Conservation (phyloP, 2,888 invertebrate species). For the Aphidius colemani region DNA sequence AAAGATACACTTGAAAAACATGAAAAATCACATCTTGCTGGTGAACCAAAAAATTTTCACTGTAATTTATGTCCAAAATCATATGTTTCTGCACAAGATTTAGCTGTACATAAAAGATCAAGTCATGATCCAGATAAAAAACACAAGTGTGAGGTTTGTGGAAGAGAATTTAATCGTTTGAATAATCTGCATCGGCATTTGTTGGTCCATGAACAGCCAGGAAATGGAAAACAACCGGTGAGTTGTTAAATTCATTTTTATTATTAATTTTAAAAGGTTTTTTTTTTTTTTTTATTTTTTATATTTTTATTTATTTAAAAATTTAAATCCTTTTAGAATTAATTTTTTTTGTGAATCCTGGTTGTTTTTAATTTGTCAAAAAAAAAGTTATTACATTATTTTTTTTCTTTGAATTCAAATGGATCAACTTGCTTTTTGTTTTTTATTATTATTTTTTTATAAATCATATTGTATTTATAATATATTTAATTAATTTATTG, state of each 20-base stretch:
- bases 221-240: constrained; percentile 42
- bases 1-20: constrained; percentile 58
- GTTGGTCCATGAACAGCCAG: constrained; percentile 58
- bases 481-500: neutral
- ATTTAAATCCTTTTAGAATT: constrained; percentile 8
- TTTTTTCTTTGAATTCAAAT: neutral
- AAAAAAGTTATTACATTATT: neutral
- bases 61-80: constrained; percentile 65
- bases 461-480: constrained; percentile 14
- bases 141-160: constrained; percentile 59
- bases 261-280: neutral
- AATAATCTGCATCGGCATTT: constrained; percentile 60
- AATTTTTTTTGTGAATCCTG: constrained; percentile 1
- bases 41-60: constrained; percentile 55
- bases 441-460: neutral
- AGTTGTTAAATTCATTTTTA: constrained; percentile 21
- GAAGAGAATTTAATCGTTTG: constrained; percentile 57
- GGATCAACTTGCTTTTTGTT: constrained; percentile 4
- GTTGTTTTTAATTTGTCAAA: constrained; percentile 3
- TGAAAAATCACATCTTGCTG: constrained; percentile 58
- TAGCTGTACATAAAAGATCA: constrained; percentile 58
- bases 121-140: constrained; percentile 59
- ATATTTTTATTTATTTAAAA: constrained; percentile 5
- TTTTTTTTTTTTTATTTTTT: constrained; percentile 2
- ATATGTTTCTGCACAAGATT: constrained; percentile 62